These are phyloP conservation scores for Thaleichthys pacificus DNA, from an alignment of 2,797 vertebrate genomes.

Conservation along the genomic window DNA sequence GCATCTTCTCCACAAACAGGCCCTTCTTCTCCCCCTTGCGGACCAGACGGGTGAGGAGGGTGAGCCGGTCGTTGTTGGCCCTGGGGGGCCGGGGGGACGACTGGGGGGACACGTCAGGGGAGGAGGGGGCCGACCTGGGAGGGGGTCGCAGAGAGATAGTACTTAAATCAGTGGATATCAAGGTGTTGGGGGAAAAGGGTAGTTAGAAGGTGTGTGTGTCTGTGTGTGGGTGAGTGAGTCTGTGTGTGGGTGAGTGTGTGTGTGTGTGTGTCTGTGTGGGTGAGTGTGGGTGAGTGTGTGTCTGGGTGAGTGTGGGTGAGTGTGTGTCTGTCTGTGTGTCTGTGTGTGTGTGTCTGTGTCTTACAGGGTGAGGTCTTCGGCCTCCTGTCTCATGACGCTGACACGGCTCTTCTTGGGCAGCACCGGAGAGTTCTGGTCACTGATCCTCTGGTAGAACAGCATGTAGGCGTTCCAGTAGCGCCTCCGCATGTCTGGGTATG, in stretches of 20 bases:
- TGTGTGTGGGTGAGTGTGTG: not conserved
- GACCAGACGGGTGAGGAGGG: conserved; percentile 93
- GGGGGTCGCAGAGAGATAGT: conserved; percentile 19
- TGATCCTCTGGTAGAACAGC: conserved; percentile 97
- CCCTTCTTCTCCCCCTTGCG: conserved; percentile 98
- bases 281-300: not conserved
- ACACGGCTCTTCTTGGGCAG: conserved; percentile 97
- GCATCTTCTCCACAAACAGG: conserved; percentile 98
- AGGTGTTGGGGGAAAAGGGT: not conserved
- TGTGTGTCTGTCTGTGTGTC: conserved; percentile 5
- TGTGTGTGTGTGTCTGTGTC: conserved; percentile 50
- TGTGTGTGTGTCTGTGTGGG: not conserved
- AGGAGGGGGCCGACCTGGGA: conserved; percentile 91
- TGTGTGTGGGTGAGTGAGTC: not conserved
- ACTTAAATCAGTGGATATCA: not conserved
- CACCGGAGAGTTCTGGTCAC: conserved; percentile 95
- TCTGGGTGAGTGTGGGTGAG: not conserved
- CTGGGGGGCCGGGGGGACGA: conserved; percentile 96
- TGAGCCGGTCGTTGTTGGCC: conserved; percentile 94
- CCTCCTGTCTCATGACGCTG: conserved; percentile 95
- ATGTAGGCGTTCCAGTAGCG: conserved; percentile 99
- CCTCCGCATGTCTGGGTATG: conserved; percentile 92
- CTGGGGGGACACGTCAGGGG: conserved; percentile 97
- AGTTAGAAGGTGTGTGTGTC: not conserved
- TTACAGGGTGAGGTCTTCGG: conserved; percentile 93